Conservation (phyloP, 2,113 vertebrate genomes). For the Kryptolebias marmoratus region DNA sequence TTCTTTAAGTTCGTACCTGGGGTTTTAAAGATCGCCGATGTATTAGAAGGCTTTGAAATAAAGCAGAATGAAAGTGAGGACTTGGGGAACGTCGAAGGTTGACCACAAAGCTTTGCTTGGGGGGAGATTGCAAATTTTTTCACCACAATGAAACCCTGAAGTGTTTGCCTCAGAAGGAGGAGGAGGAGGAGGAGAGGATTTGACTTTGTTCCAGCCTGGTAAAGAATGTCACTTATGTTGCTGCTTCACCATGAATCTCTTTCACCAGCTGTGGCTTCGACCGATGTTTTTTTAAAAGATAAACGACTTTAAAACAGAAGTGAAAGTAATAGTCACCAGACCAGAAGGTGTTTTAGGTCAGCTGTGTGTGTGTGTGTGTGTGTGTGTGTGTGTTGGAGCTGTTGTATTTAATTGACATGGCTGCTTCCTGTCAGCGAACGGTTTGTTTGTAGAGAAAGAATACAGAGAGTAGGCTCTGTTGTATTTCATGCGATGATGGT, state of each 20-base stretch:
- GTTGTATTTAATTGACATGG: not conserved
- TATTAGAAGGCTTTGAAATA: too few relatives aligned
- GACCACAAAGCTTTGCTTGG: too few relatives aligned
- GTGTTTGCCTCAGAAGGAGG: not conserved
- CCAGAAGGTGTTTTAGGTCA: conserved; percentile 11
- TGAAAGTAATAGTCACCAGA: conserved; percentile 45
- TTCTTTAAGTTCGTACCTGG: not conserved
- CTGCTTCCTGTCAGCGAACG: conserved; percentile 4
- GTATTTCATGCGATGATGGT: not conserved
- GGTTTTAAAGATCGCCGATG: too few relatives aligned
- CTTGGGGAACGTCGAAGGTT: too few relatives aligned
- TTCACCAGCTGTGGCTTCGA: conserved; percentile 11
- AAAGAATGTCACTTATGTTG: conserved; percentile 2
- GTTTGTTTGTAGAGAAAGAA: conserved; percentile 10
- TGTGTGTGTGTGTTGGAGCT: conserved; percentile 12
- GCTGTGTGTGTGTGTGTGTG: not conserved
- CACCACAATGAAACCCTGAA: too few relatives aligned
- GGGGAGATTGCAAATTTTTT: too few relatives aligned
- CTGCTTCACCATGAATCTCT: not conserved
- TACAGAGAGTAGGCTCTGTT: conserved; percentile 13
- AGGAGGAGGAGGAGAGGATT: not conserved
- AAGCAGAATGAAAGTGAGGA: too few relatives aligned
- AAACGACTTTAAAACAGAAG: conserved; percentile 28
- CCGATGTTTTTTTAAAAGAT: not conserved
- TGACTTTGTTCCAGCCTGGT: not conserved